Percentiles rank a stretch among this genome's conserved stretches.
Conservation (phyloP, 1,140 invertebrate species). For the Polyergus mexicanus region DNA sequence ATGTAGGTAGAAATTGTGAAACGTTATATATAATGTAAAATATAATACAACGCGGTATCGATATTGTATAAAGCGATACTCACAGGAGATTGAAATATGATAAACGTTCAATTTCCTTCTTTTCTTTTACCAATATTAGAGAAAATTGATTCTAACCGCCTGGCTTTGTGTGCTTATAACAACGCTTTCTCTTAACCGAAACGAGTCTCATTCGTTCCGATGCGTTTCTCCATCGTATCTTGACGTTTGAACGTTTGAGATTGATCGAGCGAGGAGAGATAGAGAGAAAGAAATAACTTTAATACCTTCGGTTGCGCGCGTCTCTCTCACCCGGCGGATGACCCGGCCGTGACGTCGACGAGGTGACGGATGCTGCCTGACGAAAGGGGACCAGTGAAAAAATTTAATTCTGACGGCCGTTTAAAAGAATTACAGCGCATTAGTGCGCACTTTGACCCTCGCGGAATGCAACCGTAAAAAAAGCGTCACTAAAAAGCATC, state of each 20-base stretch:
- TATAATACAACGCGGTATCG: background rate
- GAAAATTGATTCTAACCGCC: background rate
- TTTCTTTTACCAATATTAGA: background rate
- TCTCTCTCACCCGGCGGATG: constrained; percentile 2
- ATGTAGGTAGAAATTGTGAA: background rate
- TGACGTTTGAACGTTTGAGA: constrained; percentile 41
- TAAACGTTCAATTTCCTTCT: constrained; percentile 17
- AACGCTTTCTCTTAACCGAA: constrained; percentile 35
- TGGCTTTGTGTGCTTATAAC: background rate
- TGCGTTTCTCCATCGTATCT: constrained; percentile 18
- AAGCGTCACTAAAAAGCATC: constrained; percentile 74
- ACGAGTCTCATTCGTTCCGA: constrained; percentile 51
- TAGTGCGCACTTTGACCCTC: constrained; percentile 52
- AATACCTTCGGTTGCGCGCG: constrained; percentile 24
- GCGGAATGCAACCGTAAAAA: constrained; percentile 70
- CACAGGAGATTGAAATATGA: background rate
- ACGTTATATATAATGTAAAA: background rate
- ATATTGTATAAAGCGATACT: background rate
- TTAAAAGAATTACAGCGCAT: constrained; percentile 73
- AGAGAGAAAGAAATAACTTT: too few species aligned
- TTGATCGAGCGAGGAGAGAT: constrained; percentile 44
- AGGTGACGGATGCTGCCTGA: constrained; percentile 75
- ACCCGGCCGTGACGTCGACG: constrained; percentile 28
- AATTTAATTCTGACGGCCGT: constrained; percentile 66
- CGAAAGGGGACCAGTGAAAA: constrained; percentile 62